Evolutionary conservation across 2,888 invertebrate species (phyloP), one percentile per base, ranked within the genome.

Genomic region (Salticus scenicus): DNA sequence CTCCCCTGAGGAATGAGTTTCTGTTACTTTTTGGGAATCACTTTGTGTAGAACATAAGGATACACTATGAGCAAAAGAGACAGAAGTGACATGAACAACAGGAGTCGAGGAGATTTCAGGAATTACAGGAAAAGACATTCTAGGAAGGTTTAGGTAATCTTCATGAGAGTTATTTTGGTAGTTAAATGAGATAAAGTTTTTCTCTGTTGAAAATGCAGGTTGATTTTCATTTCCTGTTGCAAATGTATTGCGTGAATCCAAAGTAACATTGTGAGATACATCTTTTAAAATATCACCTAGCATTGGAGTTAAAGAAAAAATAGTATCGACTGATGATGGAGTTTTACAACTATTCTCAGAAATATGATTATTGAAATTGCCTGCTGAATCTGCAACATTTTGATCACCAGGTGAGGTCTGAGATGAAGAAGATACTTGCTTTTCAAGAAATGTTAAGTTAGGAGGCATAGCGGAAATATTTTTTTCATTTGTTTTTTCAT

Each of bases 211-310:
- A 70, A 79, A 85, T 8, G 70, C 17, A 42, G 78, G 1, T 20
- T 73, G 78, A 63, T 63, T 74, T 41, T 85, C 84, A 78, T 74
- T 85, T 27, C 78, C 74, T 33, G 63, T 24, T 20, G 73, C 51
- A 73, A 78, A 78, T 66, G 41, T 64, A 28, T 64, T 74, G 1
- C 74, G 37, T 24, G 76, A 66, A 64, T 85, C 84, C n/a, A 85
- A 42, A n/a, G 33, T 67, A n/a, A 74, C 70, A 17, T 42, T 69
- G 63, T 78, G 84, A 28, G 84, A 79, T 20, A 79, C 78, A 69
- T 85, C 84, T 70, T 85, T 85, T 27, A 85, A 66, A 28, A 85
- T 85, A 31, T 85, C 84, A 8, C 84, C 79, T 17, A 85, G 47
- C 27, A 70, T 73, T 7, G 84, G 84, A 7, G 78, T 78, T n/a